phyloP scores from a whole-genome alignment of 1,140 invertebrate species.

The Dendrolimus punctatus region DNA sequence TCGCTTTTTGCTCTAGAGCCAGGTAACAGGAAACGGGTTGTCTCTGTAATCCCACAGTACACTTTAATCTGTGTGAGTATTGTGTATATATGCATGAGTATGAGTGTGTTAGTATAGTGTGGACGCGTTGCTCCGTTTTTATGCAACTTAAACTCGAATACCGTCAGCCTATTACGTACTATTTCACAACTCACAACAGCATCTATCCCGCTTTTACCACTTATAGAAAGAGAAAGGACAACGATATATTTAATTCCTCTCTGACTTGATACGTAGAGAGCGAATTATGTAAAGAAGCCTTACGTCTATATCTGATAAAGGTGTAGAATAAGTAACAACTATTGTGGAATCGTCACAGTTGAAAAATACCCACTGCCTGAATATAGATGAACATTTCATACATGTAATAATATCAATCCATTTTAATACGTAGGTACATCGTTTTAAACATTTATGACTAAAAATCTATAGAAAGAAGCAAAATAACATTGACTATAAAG shows the following conservation, averaged over 20 bases:
- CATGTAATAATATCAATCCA: too few relatives aligned
- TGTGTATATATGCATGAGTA: conserved; percentile 9
- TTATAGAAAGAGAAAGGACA: conserved; percentile 9
- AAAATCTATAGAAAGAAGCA: too few relatives aligned
- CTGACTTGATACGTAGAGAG: too few relatives aligned
- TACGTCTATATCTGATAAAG: not conserved
- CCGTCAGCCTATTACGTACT: conserved; percentile 31
- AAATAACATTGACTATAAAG: too few relatives aligned
- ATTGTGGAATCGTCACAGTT: conserved; percentile 8
- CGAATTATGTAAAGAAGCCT: too few relatives aligned
- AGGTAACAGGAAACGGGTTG: conserved; percentile 65
- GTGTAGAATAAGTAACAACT: conserved; percentile 15
- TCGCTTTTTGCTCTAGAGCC: conserved; percentile 51
- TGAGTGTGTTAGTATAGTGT: conserved; percentile 30
- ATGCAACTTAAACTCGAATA: conserved; percentile 25
- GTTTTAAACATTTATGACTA: too few relatives aligned
- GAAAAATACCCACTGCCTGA: too few relatives aligned
- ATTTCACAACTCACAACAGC: conserved; percentile 29
- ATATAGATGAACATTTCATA: too few relatives aligned
- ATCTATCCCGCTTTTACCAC: conserved; percentile 21
- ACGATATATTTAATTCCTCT: too few relatives aligned
- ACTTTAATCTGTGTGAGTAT: conserved; percentile 21
- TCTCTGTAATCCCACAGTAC: conserved; percentile 42
- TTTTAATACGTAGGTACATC: too few relatives aligned
- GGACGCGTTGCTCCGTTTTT: conserved; percentile 36